Evolutionary conservation across 2,888 invertebrate genomes (phyloP).

Genomic region (Phyllotreta striolata): DNA sequence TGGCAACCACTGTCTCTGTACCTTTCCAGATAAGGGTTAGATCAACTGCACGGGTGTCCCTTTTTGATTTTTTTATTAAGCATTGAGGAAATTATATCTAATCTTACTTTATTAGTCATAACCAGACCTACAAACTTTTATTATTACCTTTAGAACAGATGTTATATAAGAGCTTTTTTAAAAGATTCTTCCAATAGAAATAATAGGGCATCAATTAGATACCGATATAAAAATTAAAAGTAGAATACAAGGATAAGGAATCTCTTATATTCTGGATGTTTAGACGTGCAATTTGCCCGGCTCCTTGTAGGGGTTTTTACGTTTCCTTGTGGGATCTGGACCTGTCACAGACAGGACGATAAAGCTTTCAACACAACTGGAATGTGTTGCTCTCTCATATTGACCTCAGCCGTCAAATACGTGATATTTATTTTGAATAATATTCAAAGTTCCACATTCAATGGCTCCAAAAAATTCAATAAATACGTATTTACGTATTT

Average conservation of each 20-base stretch:
- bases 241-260: too few species aligned
- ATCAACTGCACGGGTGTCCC: neutral
- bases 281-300: neutral
- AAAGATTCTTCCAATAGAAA: too few species aligned
- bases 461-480: neutral
- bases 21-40: slow-evolving; percentile 17
- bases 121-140: too few species aligned
- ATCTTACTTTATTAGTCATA: too few species aligned
- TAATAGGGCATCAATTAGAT: too few species aligned
- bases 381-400: slow-evolving; percentile 23
- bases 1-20: slow-evolving; percentile 43
- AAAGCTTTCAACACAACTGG: slow-evolving; percentile 20
- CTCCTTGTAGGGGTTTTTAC: slow-evolving; percentile 18
- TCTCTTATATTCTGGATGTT: too few species aligned
- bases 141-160: too few species aligned
- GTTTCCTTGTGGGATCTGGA: slow-evolving; percentile 37
- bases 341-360: slow-evolving; percentile 40
- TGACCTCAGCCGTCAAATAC: slow-evolving; percentile 24
- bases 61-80: neutral
- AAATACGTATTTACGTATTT: neutral
- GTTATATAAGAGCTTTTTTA: too few species aligned
- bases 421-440: slow-evolving; percentile 25
- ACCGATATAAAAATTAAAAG: too few species aligned
- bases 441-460: neutral
- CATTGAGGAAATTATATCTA: too few species aligned